A percentile compares a stretch with the other conserved stretches of the same genome.
phyloP scores from a whole-genome alignment of 2,113 vertebrate species.

The Apaloderma vittatum region DNA sequence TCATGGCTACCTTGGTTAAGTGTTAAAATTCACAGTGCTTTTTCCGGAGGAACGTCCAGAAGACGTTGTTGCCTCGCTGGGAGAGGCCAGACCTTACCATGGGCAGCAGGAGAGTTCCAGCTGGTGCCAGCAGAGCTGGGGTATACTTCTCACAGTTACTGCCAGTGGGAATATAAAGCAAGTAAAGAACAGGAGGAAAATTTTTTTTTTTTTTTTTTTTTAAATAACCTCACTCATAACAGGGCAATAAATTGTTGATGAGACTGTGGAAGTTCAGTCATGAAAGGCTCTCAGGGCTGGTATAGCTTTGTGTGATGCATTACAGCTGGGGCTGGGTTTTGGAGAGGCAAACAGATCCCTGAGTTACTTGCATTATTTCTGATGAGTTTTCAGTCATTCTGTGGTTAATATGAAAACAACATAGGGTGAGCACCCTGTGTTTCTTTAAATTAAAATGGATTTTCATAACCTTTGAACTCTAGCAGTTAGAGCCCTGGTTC shows the following conservation, averaged over 20 bases:
- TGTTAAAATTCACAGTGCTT: neutral
- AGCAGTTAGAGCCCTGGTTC: neutral
- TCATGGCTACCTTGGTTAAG: neutral
- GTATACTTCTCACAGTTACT: rapidly evolving
- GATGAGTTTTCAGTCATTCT: rapidly evolving
- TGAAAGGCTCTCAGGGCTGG: neutral
- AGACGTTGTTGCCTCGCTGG: neutral
- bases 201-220: too few species aligned
- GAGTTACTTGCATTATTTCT: neutral
- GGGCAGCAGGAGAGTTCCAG: neutral
- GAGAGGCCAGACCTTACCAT: neutral
- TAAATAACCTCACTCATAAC: neutral
- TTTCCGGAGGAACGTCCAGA: neutral
- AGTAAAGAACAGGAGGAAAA: neutral
- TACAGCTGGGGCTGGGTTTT: neutral
- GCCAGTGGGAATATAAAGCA: rapidly evolving
- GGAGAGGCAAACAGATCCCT: neutral
- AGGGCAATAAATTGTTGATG: neutral
- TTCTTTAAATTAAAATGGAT: rapidly evolving
- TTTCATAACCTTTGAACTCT: rapidly evolving
- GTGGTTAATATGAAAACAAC: rapidly evolving
- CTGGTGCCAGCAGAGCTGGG: neutral
- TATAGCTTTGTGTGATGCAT: neutral
- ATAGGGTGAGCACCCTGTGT: rapidly evolving
- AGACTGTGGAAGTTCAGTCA: neutral